Conservation (phyloP, 2,888 invertebrate species). For the Danaus chrysippus region DNA sequence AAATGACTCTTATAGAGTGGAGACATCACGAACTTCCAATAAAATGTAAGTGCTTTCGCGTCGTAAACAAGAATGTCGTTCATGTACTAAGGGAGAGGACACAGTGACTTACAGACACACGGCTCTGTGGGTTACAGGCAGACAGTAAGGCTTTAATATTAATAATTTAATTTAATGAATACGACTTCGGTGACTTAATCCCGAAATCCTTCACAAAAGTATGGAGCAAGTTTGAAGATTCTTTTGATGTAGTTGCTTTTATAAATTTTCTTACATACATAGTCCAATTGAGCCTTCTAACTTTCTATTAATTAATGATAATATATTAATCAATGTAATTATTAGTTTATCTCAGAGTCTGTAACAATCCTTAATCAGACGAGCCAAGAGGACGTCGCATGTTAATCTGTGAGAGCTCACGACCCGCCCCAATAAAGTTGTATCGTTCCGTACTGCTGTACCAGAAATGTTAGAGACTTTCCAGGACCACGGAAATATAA, state of each 20-base stretch:
- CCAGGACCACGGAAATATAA: constrained; percentile 27
- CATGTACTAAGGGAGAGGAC: constrained; percentile 32
- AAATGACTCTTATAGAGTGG: constrained; percentile 34
- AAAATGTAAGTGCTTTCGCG: constrained; percentile 53
- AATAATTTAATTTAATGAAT: no score
- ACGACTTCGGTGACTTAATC: no score
- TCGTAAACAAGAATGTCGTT: constrained; percentile 57
- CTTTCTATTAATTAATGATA: not conserved
- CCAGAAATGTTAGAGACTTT: constrained; percentile 33
- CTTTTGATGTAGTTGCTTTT: no score
- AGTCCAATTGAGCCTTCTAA: no score
- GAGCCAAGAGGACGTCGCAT: constrained; percentile 31
- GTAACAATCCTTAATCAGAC: constrained; percentile 23
- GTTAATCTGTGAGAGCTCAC: constrained; percentile 45
- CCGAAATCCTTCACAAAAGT: no score
- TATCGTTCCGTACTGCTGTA: constrained; percentile 34
- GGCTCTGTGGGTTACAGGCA: not conserved
- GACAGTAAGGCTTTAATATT: no score
- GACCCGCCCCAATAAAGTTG: constrained; percentile 59
- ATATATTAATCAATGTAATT: not conserved
- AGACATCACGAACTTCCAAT: constrained; percentile 61
- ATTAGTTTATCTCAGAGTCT: not conserved
- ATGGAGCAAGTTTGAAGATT: no score
- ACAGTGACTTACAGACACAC: constrained; percentile 8
- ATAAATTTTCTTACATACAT: no score